phyloP scores from a whole-genome alignment of 2,888 invertebrate species.

The Tipula helvola region DNA sequence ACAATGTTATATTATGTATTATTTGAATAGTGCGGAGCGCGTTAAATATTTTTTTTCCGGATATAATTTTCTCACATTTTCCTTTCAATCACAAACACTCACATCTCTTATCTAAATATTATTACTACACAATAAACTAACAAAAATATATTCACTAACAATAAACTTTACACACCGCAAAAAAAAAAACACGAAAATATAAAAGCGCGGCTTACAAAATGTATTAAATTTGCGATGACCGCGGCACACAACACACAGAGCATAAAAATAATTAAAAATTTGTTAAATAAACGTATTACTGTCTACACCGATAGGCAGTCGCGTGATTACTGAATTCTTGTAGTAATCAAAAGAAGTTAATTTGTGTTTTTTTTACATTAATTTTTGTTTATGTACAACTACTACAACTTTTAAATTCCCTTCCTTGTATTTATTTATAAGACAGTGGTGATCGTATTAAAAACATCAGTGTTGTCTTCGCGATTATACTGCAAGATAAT shows the following conservation, averaged over 20 bases:
- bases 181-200: neutral
- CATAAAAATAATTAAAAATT: neutral
- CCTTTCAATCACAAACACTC: neutral
- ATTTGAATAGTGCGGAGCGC: neutral
- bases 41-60: neutral
- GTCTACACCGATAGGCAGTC: neutral
- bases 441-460: neutral
- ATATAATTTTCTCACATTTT: neutral
- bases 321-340: neutral
- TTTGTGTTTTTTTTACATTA: neutral
- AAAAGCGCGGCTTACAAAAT: neutral
- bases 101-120: neutral
- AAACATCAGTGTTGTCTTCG: neutral
- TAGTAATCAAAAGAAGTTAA: neutral
- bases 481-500: neutral
- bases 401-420: neutral
- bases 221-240: neutral
- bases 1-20: neutral
- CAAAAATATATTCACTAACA: neutral
- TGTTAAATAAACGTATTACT: neutral
- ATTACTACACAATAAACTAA: neutral
- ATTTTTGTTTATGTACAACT: neutral
- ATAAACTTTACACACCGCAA: neutral
- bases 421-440: neutral
- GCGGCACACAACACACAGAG: neutral